These are phyloP conservation scores for Heliconius nattereri DNA, from an alignment of 1,140 invertebrate species.

Conservation along the genomic window DNA sequence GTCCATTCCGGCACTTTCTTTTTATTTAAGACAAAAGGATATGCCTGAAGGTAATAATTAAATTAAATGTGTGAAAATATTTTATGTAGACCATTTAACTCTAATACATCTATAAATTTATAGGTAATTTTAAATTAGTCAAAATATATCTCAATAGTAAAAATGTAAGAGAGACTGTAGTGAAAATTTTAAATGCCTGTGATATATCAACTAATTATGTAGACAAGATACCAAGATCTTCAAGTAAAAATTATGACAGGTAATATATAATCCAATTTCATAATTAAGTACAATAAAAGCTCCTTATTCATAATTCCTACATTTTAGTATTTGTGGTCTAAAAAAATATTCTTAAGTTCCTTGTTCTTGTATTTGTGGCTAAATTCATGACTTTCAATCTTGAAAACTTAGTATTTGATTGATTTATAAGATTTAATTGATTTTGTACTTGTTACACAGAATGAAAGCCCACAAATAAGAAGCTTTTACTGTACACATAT, in stretches of 20 bases:
- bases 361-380: no score
- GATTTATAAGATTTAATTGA: no score
- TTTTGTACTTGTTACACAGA: no score
- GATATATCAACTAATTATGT: conserved; percentile 92
- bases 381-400: no score
- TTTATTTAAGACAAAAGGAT: conserved; percentile 88
- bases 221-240: conserved; percentile 83
- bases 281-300: no score
- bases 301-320: no score
- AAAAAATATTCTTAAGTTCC: no score
- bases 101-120: conserved; percentile 43
- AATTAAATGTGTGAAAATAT: background rate
- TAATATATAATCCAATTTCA: conserved; percentile 31
- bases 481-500: background rate
- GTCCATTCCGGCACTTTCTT: conserved; percentile 84
- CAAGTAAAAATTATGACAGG: conserved; percentile 50
- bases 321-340: no score
- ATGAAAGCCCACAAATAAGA: no score
- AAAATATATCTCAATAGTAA: conserved; percentile 86
- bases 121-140: conserved; percentile 86
- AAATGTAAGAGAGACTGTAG: conserved; percentile 88
- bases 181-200: conserved; percentile 89
- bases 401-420: no score
- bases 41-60: conserved; percentile 78
- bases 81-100: conserved; percentile 5